phyloP scores from a whole-genome alignment of 2,113 vertebrate genomes.

The Cryptomyrus ogoouensis region DNA sequence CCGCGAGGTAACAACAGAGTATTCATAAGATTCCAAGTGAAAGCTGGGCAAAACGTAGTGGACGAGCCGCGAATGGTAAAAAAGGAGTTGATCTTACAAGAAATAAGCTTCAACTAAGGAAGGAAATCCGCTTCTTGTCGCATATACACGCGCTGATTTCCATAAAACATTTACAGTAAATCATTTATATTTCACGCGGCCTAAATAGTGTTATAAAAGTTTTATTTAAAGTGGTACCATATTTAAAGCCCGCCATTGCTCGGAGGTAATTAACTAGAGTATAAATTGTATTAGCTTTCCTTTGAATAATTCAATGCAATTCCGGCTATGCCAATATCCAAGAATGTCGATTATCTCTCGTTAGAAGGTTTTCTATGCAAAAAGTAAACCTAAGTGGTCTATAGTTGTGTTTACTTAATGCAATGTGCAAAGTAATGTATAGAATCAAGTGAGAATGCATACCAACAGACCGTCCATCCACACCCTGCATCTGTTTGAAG shows the following conservation, averaged over 20 bases:
- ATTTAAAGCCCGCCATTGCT: conserved; percentile 59
- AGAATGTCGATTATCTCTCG: conserved; percentile 25
- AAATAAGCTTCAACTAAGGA: conserved; percentile 32
- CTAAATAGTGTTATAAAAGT: conserved; percentile 81
- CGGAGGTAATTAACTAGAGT: conserved; percentile 73
- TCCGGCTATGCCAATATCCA: not conserved
- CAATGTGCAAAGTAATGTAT: not conserved
- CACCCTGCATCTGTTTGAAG: not conserved
- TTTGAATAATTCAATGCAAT: conserved; percentile 34
- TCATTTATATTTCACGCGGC: conserved; percentile 81
- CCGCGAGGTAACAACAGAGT: not conserved
- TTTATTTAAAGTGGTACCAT: conserved; percentile 70
- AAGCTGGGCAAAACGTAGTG: not conserved
- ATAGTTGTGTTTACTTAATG: not conserved
- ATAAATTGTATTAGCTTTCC: conserved; percentile 50
- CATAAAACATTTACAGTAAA: conserved; percentile 82
- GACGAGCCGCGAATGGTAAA: not conserved
- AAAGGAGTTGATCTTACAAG: conserved; percentile 25
- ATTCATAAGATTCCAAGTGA: conserved; percentile 11
- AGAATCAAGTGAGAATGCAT: not conserved
- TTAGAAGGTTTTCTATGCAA: not conserved
- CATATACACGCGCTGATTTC: conserved; percentile 65
- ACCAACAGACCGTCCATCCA: not conserved
- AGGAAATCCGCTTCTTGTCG: conserved; percentile 41
- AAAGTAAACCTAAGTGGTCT: not conserved